Evolutionary conservation across 2,113 vertebrate genomes (phyloP), one percentile per base, ranked within the genome.

Genomic region (Fukomys damarensis): DNA sequence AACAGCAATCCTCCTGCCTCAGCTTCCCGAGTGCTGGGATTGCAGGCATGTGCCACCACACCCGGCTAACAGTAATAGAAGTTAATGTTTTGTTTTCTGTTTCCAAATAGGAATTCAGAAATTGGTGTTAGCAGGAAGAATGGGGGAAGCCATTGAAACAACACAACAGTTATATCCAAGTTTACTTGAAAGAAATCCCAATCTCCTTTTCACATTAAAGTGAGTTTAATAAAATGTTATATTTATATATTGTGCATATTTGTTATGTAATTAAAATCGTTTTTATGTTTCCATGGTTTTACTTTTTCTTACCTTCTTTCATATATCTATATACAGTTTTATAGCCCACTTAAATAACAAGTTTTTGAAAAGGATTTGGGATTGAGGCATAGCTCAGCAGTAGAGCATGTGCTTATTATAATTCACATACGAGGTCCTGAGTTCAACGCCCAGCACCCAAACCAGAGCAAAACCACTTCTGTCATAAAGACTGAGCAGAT

Each of bases 111-210:
- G 99, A 99, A 99, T 99, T 99, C 99, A 99, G 99, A 99, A 99
- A 98, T 98, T 99, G 99, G 99, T 99, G 97, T 98, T 99, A 98
- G 99, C 99, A 19, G 99, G 99, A 98, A 99, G 99, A 98, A 99
- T 99, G 99, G 99, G 99, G 96, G 99, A 99, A 98, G 99, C 99
- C 98, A 99, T 99, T 97, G 99, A 99, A 98, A 99, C 99, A 98
- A 99, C 99, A 98, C 99, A 99, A 98, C 99, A 99, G 96, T 99
- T 99, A 95, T 99, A 99, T 98, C 99, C 99, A 98, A 99, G 98
- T 98, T 99, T 99, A 98, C 99, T 99, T 98, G 99, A 99, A 98
- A 99, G 99, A 99, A 99, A 99, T 98, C 99, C 99, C 92, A 99
- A 99, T 99, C 99, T 99, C 83, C 99, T 99, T 98, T 99, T 99